phyloP scores from a whole-genome alignment of 2,888 invertebrate genomes.

The Panopea generosa region DNA sequence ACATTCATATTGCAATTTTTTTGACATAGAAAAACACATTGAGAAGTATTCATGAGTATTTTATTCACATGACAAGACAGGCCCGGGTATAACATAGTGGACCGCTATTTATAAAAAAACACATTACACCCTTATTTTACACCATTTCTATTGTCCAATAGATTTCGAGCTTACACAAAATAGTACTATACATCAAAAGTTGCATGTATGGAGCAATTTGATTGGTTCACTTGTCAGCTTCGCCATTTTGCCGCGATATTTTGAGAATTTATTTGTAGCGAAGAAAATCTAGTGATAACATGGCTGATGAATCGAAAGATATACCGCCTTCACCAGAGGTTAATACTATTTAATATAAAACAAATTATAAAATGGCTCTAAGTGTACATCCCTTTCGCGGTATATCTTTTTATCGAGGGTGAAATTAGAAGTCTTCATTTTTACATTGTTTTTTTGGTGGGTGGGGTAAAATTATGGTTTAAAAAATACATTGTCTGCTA shows the following conservation, averaged over 20 bases:
- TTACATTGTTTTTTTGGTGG: neutral
- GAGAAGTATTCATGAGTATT: no score
- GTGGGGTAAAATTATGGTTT: constrained; percentile 4
- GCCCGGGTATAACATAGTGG: no score
- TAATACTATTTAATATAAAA: no score
- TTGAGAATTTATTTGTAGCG: constrained; percentile 32
- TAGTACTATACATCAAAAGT: neutral
- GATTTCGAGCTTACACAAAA: neutral
- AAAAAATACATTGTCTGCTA: no score
- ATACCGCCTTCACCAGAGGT: constrained; percentile 58
- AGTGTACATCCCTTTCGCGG: no score
- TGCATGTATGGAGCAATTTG: constrained; percentile 31
- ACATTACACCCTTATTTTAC: no score
- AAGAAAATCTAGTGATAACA: constrained; percentile 38
- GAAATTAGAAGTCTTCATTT: neutral
- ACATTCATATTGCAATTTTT: no score
- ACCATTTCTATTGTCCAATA: constrained; percentile 9
- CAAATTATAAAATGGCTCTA: no score
- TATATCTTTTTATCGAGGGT: no score
- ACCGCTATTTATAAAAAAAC: no score
- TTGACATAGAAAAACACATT: no score
- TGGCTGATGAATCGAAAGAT: constrained; percentile 72
- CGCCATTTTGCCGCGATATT: constrained; percentile 81
- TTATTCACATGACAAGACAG: no score
- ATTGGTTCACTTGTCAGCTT: constrained; percentile 70